These are phyloP conservation scores for Ia io DNA, from an alignment of 2,113 vertebrate genomes.

Conservation along the genomic window DNA sequence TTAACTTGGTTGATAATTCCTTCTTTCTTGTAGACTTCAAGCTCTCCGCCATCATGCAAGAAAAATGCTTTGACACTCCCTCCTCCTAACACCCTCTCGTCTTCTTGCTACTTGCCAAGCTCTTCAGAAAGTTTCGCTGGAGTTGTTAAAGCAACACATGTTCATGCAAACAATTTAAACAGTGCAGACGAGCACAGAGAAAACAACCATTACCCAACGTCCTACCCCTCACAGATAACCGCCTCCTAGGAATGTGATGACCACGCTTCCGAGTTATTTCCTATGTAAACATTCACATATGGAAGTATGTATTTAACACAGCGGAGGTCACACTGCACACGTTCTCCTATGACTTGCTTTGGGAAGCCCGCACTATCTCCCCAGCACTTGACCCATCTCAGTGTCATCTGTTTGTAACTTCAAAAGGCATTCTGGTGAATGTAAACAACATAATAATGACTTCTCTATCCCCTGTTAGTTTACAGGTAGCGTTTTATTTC, in stretches of 20 bases:
- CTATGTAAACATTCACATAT: background rate
- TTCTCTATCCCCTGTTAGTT: background rate
- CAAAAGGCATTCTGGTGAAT: background rate
- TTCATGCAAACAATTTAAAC: slow-evolving; percentile 57
- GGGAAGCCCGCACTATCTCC: background rate
- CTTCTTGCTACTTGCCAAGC: slow-evolving; percentile 39
- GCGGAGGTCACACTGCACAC: background rate
- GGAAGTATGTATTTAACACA: background rate
- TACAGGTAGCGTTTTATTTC: background rate
- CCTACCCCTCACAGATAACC: background rate
- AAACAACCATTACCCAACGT: slow-evolving; percentile 39
- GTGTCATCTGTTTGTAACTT: background rate
- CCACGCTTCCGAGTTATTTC: background rate
- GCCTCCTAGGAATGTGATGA: background rate
- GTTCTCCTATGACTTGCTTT: background rate
- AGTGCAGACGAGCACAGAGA: slow-evolving; percentile 40
- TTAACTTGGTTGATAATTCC: background rate
- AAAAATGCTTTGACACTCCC: slow-evolving; percentile 30
- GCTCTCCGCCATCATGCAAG: background rate
- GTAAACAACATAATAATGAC: background rate
- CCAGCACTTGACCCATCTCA: background rate
- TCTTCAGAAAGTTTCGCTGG: slow-evolving; percentile 60
- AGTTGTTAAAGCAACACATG: slow-evolving; percentile 52
- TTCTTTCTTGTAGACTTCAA: background rate
- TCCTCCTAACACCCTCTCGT: slow-evolving; percentile 45